These are phyloP conservation scores for Taxidea taxus DNA, from an alignment of 2,113 vertebrate species.

Conservation along the genomic window DNA sequence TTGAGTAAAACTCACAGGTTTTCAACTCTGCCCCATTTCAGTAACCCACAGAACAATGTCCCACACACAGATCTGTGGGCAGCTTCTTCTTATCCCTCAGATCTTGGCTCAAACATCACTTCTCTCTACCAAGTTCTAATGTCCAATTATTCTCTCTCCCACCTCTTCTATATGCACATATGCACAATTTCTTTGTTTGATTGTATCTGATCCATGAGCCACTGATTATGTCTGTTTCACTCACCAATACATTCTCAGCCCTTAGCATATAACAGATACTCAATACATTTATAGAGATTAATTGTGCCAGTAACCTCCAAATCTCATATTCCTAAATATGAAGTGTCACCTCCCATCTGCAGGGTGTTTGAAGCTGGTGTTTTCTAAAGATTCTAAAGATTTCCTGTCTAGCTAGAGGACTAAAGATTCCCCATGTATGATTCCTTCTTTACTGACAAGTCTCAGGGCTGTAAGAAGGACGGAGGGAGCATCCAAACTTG, in stretches of 20 bases:
- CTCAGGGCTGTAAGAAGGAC: background rate
- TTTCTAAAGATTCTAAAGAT: background rate
- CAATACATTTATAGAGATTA: background rate
- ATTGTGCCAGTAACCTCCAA: background rate
- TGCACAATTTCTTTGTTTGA: background rate
- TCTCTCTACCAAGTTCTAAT: background rate
- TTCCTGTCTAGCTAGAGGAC: background rate
- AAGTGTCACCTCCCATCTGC: background rate
- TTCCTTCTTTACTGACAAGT: background rate
- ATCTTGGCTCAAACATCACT: background rate
- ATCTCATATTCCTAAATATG: background rate
- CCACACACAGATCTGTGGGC: background rate
- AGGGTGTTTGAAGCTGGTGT: background rate
- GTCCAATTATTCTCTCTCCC: background rate
- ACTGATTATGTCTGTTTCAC: background rate
- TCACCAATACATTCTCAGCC: background rate
- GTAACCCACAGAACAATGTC: background rate
- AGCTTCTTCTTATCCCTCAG: background rate
- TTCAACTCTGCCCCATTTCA: background rate
- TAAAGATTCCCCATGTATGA: background rate
- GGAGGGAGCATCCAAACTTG: background rate
- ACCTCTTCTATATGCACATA: background rate
- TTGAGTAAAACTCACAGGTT: background rate
- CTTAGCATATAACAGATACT: background rate
- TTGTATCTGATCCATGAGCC: background rate